Evolutionary conservation across 2,113 vertebrate genomes (phyloP), one percentile per base, ranked within the genome.

Genomic region (Ceyx margarethae): DNA sequence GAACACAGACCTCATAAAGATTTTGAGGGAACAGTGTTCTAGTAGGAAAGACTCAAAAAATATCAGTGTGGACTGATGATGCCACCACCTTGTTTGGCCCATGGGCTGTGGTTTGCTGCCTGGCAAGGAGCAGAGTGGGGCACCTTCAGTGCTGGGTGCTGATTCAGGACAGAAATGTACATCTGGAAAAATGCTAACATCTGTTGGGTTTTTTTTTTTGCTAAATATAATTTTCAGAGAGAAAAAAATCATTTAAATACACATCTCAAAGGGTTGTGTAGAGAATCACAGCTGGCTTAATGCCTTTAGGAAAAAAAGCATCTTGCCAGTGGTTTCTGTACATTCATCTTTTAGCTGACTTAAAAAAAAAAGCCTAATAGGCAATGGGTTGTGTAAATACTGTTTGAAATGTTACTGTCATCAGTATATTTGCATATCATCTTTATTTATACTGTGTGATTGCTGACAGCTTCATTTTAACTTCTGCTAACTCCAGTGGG

Each of bases 281-380:
- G 90, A 91, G 90, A 96, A 87, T 94, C 96, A 94, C 97, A 98
- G 96, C 95, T 98, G 97, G 95, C 91, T 68, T 93, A 76, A 89
- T 95, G 97, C 92, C 92, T 97, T 85, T 54, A 92, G 78, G 73
- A 96, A 91, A 88, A 81, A 79, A 89, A 92, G 9, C 53, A 60
- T 61, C n/a, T 89, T 94, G 73, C 89, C 56, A 57, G 87, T 95
- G 74, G 90, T 92, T 85, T 93, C 48, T 84, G 31, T 79, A 77
- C 54, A 91, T 95, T 95, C 73, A 78, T 91, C 33, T 85, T 96
- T 95, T 93, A 92, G 80, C 94, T 96, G 78, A 85, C 75, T 96
- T 45, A 0, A 6, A 51, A 26, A 18, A 40, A 40, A 28, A 40
- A 8, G 25, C 67, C 67, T 92, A 86, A 85, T 85, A 57, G 92